Percentiles rank a stretch among this genome's conserved stretches.
phyloP scores from a whole-genome alignment of 2,888 invertebrate species.

The Napeogenes sylphis region DNA sequence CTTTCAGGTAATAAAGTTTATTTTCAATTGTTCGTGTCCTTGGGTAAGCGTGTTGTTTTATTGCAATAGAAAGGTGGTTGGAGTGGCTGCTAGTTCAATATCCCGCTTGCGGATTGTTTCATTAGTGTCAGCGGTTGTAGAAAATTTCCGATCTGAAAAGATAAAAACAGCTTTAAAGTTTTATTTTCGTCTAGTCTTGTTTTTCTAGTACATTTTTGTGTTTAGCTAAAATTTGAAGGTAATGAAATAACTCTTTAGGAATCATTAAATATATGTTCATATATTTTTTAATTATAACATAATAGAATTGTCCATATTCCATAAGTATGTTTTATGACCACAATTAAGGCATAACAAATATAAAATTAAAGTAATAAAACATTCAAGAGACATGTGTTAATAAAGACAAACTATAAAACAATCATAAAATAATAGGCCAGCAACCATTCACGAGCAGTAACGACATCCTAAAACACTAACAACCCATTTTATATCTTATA shows the following conservation, averaged over 20 bases:
- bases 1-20: slow-evolving; percentile 46
- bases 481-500: slow-evolving; percentile 35
- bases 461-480: slow-evolving; percentile 31
- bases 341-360: too few relatives aligned
- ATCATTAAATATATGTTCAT: too few relatives aligned
- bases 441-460: slow-evolving; percentile 24
- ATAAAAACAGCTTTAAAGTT: slow-evolving; percentile 44
- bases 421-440: slow-evolving; percentile 18
- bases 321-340: slow-evolving; percentile 3
- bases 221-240: neutral
- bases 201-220: too few relatives aligned
- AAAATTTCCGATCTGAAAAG: slow-evolving; percentile 63
- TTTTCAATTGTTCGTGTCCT: slow-evolving; percentile 46
- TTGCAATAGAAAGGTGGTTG: slow-evolving; percentile 56
- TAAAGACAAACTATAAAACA: slow-evolving; percentile 27
- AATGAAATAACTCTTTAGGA: neutral
- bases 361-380: too few relatives aligned
- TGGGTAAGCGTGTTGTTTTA: slow-evolving; percentile 59
- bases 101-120: slow-evolving; percentile 73
- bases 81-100: slow-evolving; percentile 68
- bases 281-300: too few relatives aligned
- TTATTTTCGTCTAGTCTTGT: slow-evolving; percentile 5
- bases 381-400: slow-evolving; percentile 12
- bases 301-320: too few relatives aligned
- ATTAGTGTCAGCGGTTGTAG: slow-evolving; percentile 67